These are phyloP conservation scores for Oxyura jamaicensis DNA, from an alignment of 2,113 vertebrate genomes.

Conservation along the genomic window DNA sequence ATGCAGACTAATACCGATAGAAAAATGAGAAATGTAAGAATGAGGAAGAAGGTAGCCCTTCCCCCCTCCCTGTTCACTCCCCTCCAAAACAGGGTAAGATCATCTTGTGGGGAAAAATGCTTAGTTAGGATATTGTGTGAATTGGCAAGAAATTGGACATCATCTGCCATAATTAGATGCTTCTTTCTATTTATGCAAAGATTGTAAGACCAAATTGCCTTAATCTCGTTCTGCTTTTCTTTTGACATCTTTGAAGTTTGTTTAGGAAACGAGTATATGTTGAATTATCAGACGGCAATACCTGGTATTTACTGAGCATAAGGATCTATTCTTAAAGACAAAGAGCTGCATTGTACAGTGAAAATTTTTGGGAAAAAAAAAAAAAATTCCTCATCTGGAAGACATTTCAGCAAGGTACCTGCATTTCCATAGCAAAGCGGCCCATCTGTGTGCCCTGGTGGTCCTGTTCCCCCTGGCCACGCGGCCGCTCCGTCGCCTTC, in stretches of 20 bases:
- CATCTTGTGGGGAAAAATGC: background rate
- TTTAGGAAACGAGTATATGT: background rate
- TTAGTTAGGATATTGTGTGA: background rate
- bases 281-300: background rate
- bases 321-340: background rate
- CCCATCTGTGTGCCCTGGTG: accelerated
- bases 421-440: accelerated
- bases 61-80: background rate
- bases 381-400: background rate
- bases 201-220: background rate
- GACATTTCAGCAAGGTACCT: background rate
- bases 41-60: conserved; percentile 40
- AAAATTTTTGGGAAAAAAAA: background rate
- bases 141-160: conserved; percentile 4
- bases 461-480: background rate
- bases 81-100: background rate
- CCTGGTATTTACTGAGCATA: background rate
- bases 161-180: background rate
- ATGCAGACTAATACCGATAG: conserved; percentile 83
- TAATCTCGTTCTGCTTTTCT: background rate
- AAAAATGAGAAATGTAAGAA: conserved; percentile 77
- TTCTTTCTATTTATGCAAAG: background rate
- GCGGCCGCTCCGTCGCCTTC: accelerated
- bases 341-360: background rate
- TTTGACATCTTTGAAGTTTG: background rate